Conservation (phyloP, 2,113 vertebrate species). For the Siniperca knerii region DNA sequence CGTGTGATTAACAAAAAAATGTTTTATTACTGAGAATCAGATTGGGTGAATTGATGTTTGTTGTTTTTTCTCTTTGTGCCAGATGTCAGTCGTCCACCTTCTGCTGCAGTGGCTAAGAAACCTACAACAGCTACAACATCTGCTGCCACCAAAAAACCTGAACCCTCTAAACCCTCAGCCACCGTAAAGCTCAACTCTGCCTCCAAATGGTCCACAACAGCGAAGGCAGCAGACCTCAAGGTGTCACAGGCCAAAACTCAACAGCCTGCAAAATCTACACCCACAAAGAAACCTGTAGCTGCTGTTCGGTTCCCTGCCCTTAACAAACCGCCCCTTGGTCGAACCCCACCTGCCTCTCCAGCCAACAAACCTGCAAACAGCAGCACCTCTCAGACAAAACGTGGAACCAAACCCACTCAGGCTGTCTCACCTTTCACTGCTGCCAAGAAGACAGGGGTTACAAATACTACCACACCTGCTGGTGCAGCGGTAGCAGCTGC, state of each 20-base stretch:
- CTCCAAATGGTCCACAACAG: constrained; percentile 51
- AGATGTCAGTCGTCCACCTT: constrained; percentile 75
- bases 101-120: constrained; percentile 69
- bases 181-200: constrained; percentile 36
- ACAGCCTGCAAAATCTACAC: constrained; percentile 51
- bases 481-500: background rate
- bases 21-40: background rate
- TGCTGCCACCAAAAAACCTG: constrained; percentile 68
- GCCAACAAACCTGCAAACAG: constrained; percentile 51
- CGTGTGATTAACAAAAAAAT: too few relatives aligned
- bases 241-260: constrained; percentile 59
- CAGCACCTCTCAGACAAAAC: constrained; percentile 50
- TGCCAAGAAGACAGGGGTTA: constrained; percentile 49
- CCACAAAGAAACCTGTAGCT: constrained; percentile 58
- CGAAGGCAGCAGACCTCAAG: constrained; percentile 64
- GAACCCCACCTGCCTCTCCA: constrained; percentile 60
- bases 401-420: constrained; percentile 75
- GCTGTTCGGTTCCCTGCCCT: constrained; percentile 24
- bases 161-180: constrained; percentile 65
- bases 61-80: constrained; percentile 10
- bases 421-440: constrained; percentile 68
- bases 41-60: background rate
- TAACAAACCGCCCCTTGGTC: constrained; percentile 48
- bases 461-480: constrained; percentile 1
- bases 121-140: constrained; percentile 41